Conservation (phyloP, 2,888 invertebrate species). For the Himalopsyche kuldschensis region DNA sequence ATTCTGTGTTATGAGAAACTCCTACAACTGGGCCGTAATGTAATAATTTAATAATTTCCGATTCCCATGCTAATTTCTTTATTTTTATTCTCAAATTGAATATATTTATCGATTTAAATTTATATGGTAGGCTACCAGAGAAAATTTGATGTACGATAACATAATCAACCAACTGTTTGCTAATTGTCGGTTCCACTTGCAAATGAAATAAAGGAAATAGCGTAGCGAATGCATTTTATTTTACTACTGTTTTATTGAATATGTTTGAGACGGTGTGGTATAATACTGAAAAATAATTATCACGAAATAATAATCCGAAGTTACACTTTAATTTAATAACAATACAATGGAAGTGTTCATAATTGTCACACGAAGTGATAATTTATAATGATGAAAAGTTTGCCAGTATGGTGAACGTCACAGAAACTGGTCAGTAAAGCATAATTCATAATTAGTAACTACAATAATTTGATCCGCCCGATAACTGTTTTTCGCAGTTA, state of each 20-base stretch:
- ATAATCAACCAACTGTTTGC: background rate
- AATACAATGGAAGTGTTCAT: background rate
- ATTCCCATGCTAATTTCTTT: too few species aligned
- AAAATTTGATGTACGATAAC: background rate
- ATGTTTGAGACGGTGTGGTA: too few species aligned
- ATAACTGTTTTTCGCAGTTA: too few species aligned
- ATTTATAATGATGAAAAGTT: background rate
- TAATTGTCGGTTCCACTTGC: background rate
- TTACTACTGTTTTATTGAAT: background rate
- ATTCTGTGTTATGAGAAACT: too few species aligned
- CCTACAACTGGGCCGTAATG: too few species aligned
- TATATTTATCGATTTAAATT: too few species aligned
- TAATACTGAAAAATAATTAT: conserved; percentile 4
- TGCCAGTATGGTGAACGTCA: too few species aligned
- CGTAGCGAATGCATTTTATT: background rate
- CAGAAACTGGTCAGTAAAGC: too few species aligned
- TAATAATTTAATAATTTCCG: too few species aligned
- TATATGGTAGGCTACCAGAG: background rate
- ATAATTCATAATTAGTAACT: too few species aligned
- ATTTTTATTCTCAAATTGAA: too few species aligned
- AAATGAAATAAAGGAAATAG: background rate
- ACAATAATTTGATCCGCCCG: too few species aligned
- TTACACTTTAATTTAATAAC: conserved; percentile 3
- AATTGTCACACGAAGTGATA: background rate
- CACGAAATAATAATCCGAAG: conserved; percentile 18